Evolutionary conservation across 2,113 vertebrate species (phyloP).

Genomic region (Cephalopterus ornatus): DNA sequence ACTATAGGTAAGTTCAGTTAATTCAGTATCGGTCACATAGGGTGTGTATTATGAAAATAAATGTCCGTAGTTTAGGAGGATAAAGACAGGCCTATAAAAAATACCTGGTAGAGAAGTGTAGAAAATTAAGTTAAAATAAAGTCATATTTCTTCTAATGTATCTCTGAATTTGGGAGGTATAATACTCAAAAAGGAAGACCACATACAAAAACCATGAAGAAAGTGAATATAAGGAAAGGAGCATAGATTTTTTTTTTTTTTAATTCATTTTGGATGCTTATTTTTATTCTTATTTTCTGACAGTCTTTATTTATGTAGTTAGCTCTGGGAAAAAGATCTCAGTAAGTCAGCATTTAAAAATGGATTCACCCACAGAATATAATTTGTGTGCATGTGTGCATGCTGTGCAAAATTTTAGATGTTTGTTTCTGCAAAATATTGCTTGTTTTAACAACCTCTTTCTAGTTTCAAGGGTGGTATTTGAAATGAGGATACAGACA

Average conservation of each 20-base stretch:
- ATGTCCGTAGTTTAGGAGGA: background rate
- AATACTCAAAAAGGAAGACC: background rate
- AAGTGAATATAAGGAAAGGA: background rate
- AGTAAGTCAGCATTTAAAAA: conserved; percentile 13
- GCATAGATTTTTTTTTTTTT: background rate
- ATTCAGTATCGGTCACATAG: background rate
- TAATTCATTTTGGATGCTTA: background rate
- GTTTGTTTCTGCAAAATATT: background rate
- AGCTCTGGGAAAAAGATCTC: background rate
- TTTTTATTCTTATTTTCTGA: background rate
- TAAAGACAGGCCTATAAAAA: background rate
- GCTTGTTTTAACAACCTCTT: background rate
- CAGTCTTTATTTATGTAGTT: background rate
- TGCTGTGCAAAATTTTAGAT: conserved; percentile 6
- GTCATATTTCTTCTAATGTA: background rate
- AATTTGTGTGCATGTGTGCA: background rate
- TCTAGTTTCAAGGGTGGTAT: background rate
- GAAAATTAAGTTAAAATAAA: background rate
- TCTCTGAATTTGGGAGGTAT: background rate
- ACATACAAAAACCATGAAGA: background rate
- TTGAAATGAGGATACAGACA: background rate
- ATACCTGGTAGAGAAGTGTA: background rate
- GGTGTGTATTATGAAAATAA: background rate
- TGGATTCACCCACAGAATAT: background rate
- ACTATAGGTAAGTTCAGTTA: background rate